Evolutionary conservation across 2,888 invertebrate genomes (phyloP).

Genomic region (Bembecia ichneumoniformis): DNA sequence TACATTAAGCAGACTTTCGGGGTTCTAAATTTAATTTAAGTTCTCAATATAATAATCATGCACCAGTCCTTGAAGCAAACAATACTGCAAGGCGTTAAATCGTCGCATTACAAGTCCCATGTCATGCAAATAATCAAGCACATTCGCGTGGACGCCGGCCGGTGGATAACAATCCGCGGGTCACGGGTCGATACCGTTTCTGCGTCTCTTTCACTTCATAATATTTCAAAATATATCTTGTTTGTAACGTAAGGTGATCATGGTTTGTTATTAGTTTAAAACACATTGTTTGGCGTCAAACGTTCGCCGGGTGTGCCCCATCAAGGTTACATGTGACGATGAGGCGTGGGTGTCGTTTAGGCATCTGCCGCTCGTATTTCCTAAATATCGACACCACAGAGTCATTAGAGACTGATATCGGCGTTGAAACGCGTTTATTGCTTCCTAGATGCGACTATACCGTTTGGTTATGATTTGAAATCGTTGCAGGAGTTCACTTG

Average conservation of each 20-base stretch:
- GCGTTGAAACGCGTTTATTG: slow-evolving; percentile 1
- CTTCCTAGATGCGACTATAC: slow-evolving; percentile 2
- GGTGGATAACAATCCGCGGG: slow-evolving; percentile 23
- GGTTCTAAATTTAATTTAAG: too few species aligned
- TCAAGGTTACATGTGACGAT: slow-evolving; percentile 26
- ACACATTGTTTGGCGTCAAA: slow-evolving; percentile 22
- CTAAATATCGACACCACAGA: background rate
- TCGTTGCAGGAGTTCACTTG: slow-evolving; percentile 10
- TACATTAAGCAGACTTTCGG: too few species aligned
- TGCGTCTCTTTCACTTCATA: slow-evolving; percentile 43
- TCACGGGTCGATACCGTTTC: slow-evolving; percentile 62
- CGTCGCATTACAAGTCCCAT: slow-evolving; percentile 42
- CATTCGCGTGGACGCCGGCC: slow-evolving; percentile 23
- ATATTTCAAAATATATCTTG: background rate
- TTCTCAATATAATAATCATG: too few species aligned
- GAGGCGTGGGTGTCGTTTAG: slow-evolving; percentile 20
- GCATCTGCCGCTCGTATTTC: slow-evolving; percentile 10
- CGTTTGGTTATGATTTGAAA: slow-evolving; percentile 6
- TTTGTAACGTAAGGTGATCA: background rate
- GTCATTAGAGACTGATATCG: background rate
- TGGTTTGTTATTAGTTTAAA: slow-evolving; percentile 18
- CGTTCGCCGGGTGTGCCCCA: slow-evolving; percentile 18
- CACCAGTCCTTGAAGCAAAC: too few species aligned
- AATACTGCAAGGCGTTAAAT: slow-evolving; percentile 36
- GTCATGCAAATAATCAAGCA: slow-evolving; percentile 27